Percentiles rank a stretch among this genome's conserved stretches.
Conservation (phyloP, 2,888 invertebrate species). For the Physocephala rufipes region DNA sequence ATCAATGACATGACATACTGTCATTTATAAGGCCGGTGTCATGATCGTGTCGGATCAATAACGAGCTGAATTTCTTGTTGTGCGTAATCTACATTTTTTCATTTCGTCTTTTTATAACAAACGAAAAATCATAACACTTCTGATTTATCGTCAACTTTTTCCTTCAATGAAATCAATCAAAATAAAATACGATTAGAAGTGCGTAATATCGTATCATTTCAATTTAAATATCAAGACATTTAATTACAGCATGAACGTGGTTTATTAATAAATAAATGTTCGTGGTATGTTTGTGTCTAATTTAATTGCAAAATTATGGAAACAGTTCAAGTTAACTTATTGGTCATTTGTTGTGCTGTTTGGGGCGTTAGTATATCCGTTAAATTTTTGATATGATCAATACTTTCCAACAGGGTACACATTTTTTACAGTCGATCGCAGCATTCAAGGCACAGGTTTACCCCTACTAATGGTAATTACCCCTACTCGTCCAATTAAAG, state of each 20-base stretch:
- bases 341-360: conserved; percentile 21
- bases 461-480: conserved; percentile 13
- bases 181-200: no score
- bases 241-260: conserved; percentile 32
- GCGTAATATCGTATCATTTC: conserved; percentile 9
- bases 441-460: background rate
- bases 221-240: conserved; percentile 5
- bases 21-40: conserved; percentile 19
- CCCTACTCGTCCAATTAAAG: conserved; percentile 26
- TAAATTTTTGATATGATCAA: background rate
- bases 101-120: conserved; percentile 3
- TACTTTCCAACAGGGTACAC: background rate
- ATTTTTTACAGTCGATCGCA: conserved; percentile 11
- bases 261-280: conserved; percentile 35
- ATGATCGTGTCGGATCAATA: conserved; percentile 36
- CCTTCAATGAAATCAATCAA: no score
- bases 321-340: conserved; percentile 32
- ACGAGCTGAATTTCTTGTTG: conserved; percentile 36
- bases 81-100: conserved; percentile 26
- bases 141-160: conserved; percentile 18
- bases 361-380: background rate
- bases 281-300: conserved; percentile 34
- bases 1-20: conserved; percentile 35
- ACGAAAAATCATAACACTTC: background rate
- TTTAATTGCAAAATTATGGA: conserved; percentile 33